Conservation (phyloP, 1,140 invertebrate genomes). For the Drosophila repleta region DNA sequence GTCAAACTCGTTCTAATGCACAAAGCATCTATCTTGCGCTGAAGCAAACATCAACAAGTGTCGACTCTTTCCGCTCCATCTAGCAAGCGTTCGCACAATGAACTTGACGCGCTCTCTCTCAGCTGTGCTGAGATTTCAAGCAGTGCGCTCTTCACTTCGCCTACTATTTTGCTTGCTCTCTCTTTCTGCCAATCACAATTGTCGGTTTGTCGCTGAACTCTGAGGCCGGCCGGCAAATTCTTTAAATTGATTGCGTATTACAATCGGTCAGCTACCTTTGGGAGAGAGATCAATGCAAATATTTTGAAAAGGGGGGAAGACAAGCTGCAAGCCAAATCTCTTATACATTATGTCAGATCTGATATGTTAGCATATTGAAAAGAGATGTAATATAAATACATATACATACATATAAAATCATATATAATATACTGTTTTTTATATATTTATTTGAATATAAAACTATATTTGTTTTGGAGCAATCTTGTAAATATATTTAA, state of each 20-base stretch:
- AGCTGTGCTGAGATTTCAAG: not conserved
- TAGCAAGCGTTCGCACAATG: constrained; percentile 11
- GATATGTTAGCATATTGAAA: not conserved
- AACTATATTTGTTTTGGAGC: too few species aligned
- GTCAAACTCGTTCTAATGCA: constrained; percentile 47
- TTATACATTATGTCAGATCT: too few species aligned
- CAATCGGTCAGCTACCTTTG: constrained; percentile 41
- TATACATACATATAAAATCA: not conserved
- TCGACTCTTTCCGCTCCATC: not conserved
- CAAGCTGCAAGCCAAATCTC: too few species aligned
- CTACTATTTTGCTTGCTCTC: not conserved
- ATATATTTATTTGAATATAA: not conserved
- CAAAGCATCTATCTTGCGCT: constrained; percentile 12
- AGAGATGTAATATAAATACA: not conserved
- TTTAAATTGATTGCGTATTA: constrained; percentile 20
- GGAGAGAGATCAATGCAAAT: constrained; percentile 1
- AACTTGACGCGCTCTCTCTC: not conserved
- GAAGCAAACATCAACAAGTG: constrained; percentile 4
- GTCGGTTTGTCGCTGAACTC: constrained; percentile 42
- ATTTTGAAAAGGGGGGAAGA: too few species aligned
- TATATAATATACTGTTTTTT: not conserved
- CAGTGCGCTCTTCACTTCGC: not conserved
- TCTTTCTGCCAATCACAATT: constrained; percentile 8
- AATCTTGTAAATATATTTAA: too few species aligned
- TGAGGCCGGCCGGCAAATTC: constrained; percentile 1